Evolutionary conservation across 1,140 invertebrate species (phyloP).

Genomic region (Drosophila tropicalis): DNA sequence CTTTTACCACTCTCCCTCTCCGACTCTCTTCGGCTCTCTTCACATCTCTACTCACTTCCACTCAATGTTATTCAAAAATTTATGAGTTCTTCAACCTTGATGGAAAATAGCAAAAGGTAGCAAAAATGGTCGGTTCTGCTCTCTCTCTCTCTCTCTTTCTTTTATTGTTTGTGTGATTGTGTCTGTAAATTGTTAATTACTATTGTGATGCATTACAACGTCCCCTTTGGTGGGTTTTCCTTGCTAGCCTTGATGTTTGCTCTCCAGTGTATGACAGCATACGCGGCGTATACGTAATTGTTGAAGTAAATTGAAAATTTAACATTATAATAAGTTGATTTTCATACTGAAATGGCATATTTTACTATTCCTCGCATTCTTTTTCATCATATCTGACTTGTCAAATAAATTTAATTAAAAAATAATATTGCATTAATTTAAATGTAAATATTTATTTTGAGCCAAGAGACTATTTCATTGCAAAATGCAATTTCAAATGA

Average conservation of each 20-base stretch:
- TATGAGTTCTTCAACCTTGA: constrained; percentile 55
- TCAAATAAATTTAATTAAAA: constrained; percentile 6
- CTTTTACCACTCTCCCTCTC: not conserved
- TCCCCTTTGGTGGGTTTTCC: not conserved
- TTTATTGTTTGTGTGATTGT: constrained; percentile 8
- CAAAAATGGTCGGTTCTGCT: constrained; percentile 13
- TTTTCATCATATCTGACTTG: not conserved
- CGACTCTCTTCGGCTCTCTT: constrained; percentile 6
- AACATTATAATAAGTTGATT: not conserved
- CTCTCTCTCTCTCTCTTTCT: not conserved
- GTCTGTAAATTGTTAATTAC: constrained; percentile 68
- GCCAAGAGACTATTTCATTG: not conserved
- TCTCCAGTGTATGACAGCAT: constrained; percentile 26
- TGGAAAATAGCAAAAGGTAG: constrained; percentile 22
- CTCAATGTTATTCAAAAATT: constrained; percentile 48
- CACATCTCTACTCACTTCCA: constrained; percentile 8
- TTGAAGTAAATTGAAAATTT: constrained; percentile 14
- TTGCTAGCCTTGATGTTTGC: constrained; percentile 6
- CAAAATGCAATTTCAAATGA: constrained; percentile 1
- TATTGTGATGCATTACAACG: constrained; percentile 52
- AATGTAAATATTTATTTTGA: constrained; percentile 3
- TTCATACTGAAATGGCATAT: not conserved
- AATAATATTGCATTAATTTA: not conserved
- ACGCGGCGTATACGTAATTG: constrained; percentile 29
- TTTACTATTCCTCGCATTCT: not conserved